phyloP scores from a whole-genome alignment of 2,113 vertebrate genomes.

The Saccopteryx leptura region DNA sequence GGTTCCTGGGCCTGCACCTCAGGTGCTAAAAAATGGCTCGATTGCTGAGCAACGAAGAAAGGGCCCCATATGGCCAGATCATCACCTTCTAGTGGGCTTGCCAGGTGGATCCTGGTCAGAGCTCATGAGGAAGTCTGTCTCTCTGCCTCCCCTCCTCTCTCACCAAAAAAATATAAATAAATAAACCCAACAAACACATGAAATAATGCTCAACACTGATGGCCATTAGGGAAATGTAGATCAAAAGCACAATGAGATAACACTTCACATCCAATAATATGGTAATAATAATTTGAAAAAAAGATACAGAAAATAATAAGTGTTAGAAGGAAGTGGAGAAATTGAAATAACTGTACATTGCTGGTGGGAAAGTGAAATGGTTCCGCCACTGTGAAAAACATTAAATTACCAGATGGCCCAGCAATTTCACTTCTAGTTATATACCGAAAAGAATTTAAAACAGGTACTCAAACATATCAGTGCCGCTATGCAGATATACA shows the following conservation, averaged over 20 bases:
- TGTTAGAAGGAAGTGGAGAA: not conserved
- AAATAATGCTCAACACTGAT: not conserved
- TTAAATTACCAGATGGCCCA: not conserved
- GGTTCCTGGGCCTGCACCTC: too few relatives aligned
- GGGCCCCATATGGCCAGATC: too few relatives aligned
- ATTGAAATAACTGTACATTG: not conserved
- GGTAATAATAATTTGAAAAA: not conserved
- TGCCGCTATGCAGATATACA: not conserved
- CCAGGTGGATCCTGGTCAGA: too few relatives aligned
- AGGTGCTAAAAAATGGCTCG: too few relatives aligned
- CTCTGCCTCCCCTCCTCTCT: too few relatives aligned
- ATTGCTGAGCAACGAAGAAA: too few relatives aligned
- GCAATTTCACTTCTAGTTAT: not conserved
- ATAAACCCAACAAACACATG: not conserved
- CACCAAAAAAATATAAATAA: too few relatives aligned
- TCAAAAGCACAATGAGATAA: not conserved
- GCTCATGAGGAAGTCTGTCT: too few relatives aligned
- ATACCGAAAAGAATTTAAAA: not conserved
- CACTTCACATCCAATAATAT: not conserved
- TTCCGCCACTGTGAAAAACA: not conserved
- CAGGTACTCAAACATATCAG: not conserved
- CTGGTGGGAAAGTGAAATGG: not conserved
- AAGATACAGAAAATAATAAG: not conserved
- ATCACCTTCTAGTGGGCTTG: too few relatives aligned
- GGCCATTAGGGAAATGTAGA: constrained; percentile 50